Evolutionary conservation across 2,113 vertebrate species (phyloP), one percentile per base, ranked within the genome.

Genomic region (Megaceryle torquata): DNA sequence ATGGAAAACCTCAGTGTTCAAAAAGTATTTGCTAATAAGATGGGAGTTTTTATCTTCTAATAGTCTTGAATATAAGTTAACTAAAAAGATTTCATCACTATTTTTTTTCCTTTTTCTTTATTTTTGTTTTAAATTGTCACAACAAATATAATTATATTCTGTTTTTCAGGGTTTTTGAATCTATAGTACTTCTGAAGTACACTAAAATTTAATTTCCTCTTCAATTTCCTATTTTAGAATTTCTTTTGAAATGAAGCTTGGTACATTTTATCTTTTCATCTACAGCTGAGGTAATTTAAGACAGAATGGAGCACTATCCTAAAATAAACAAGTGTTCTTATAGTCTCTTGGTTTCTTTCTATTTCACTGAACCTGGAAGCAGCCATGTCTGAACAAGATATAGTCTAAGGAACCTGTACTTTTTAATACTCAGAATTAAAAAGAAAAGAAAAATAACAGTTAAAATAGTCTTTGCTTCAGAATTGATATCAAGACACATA

Each of bases 181-280:
- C 7, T 60, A 11, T 56, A 71, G 6, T 61, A 88, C 31, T 86
- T 74, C 39, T 92, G 39, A 89, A 87, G 50, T 41, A 64, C 33
- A 53, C 19, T 53, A 41, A 65, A 89, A 91, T 50, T 72, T 87
- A 94, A 95, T 93, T 97, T 96, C 81, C 81, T 85, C 28, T 85
- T 83, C 51, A 15, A 78, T 83, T 91, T 92, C 80, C 28, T 82
- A 65, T 89, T 89, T 94, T 90, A 79, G 60, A 68, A 76, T 85
- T 91, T 76, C 53, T 87, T 95, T 89, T 89, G 65, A 92, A 95
- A 82, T 68, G 56, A 86, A 91, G 31, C 57, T 89, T 82, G 41
- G 51, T 57, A 64, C 13, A 15, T 61, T 95, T 91, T 84, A 76
- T 82, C 77, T 95, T 95, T 89, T 85, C 53, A 82, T 91, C 86